These are phyloP conservation scores for Choreutis nemorana DNA, from an alignment of 2,888 invertebrate genomes.

Conservation along the genomic window DNA sequence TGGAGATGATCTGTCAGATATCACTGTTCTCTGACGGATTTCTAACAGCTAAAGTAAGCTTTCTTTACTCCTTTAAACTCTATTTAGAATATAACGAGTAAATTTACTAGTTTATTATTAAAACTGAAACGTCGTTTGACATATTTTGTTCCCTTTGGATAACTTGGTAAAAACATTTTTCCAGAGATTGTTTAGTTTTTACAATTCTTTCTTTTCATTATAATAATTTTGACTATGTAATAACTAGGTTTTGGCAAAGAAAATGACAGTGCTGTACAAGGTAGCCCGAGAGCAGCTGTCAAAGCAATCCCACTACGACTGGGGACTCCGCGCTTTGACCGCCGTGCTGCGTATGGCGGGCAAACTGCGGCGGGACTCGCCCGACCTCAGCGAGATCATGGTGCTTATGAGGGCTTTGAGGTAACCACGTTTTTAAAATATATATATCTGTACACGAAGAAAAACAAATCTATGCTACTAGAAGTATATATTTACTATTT, in stretches of 20 bases:
- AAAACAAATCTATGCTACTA: background rate
- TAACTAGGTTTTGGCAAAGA: slow-evolving; percentile 77
- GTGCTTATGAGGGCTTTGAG: slow-evolving; percentile 89
- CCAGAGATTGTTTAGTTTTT: too few species aligned
- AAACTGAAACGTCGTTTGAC: too few species aligned
- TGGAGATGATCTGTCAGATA: slow-evolving; percentile 91
- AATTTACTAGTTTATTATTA: too few species aligned
- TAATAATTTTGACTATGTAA: background rate
- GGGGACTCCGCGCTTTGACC: slow-evolving; percentile 91
- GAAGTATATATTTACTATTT: too few species aligned
- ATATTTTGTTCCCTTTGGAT: too few species aligned
- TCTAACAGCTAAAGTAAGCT: slow-evolving; percentile 79
- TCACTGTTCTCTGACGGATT: slow-evolving; percentile 94
- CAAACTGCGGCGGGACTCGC: slow-evolving; percentile 80
- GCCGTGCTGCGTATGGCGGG: slow-evolving; percentile 93
- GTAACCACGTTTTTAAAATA: slow-evolving; percentile 24
- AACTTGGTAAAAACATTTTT: too few species aligned
- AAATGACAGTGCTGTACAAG: slow-evolving; percentile 92
- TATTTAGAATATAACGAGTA: too few species aligned
- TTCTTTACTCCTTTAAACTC: too few species aligned
- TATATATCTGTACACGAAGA: background rate
- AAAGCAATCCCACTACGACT: slow-evolving; percentile 93
- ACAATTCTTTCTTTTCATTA: background rate
- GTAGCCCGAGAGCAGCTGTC: slow-evolving; percentile 88
- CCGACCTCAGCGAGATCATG: slow-evolving; percentile 82